Evolutionary conservation across 2,888 invertebrate species (phyloP).

Genomic region (Lasioglossum vierecki): DNA sequence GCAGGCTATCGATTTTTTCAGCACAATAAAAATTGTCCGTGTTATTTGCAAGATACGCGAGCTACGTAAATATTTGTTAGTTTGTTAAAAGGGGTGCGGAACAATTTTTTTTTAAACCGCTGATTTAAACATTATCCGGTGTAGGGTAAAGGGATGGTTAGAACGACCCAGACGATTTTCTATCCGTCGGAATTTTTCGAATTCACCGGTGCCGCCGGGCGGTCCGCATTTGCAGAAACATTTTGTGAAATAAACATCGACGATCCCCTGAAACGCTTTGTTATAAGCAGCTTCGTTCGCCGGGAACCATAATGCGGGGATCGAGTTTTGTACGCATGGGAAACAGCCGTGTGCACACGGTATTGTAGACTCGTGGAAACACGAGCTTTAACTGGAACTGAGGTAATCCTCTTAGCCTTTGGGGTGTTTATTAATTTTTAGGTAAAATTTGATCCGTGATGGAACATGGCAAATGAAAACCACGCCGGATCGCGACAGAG

Average conservation of each 20-base stretch:
- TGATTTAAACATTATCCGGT: neutral
- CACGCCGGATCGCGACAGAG: neutral
- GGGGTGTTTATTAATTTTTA: slow-evolving; percentile 65
- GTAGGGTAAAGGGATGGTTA: neutral
- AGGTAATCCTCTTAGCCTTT: slow-evolving; percentile 64
- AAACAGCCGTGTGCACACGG: slow-evolving; percentile 37
- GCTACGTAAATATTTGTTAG: neutral
- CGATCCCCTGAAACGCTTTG: slow-evolving; percentile 24
- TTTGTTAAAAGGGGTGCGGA: no score
- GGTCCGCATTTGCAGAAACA: neutral
- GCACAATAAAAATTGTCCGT: neutral
- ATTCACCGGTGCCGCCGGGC: no score
- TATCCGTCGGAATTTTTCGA: neutral
- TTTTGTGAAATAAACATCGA: slow-evolving; percentile 16
- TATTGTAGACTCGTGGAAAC: slow-evolving; percentile 45
- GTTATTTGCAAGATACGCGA: neutral
- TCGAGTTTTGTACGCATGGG: slow-evolving; percentile 51
- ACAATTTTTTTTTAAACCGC: no score
- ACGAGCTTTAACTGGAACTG: slow-evolving; percentile 59
- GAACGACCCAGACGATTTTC: neutral
- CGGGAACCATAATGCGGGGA: slow-evolving; percentile 51
- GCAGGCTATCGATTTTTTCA: no score
- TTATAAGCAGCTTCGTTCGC: slow-evolving; percentile 49
- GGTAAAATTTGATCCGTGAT: slow-evolving; percentile 44
- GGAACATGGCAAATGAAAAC: slow-evolving; percentile 14